phyloP scores from a whole-genome alignment of 2,888 invertebrate genomes.

The Exocentrus adspersus region DNA sequence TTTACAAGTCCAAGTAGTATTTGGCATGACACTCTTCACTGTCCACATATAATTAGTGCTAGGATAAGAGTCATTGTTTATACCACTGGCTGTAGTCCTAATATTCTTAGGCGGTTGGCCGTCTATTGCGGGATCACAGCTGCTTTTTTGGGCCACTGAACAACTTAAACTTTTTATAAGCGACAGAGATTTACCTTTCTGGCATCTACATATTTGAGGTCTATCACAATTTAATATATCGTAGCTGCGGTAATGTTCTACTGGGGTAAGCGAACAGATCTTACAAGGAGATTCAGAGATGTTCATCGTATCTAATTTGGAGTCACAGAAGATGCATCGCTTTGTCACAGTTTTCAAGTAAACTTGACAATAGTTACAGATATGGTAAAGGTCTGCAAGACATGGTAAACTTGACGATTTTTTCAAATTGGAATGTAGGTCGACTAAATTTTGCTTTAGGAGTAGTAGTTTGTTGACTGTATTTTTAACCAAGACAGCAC shows the following conservation, averaged over 20 bases:
- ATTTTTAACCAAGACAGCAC: conserved; percentile 54
- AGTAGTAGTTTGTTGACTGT: conserved; percentile 39
- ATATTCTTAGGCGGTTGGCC: conserved; percentile 56
- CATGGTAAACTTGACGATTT: conserved; percentile 45
- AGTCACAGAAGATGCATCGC: conserved; percentile 57
- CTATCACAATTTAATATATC: conserved; percentile 57
- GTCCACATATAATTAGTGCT: conserved; percentile 57
- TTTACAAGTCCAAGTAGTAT: conserved; percentile 73
- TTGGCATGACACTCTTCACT: conserved; percentile 51
- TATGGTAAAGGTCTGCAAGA: conserved; percentile 31
- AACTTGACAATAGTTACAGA: conserved; percentile 45
- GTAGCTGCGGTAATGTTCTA: conserved; percentile 57
- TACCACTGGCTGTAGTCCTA: conserved; percentile 62
- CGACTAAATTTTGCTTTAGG: conserved; percentile 11
- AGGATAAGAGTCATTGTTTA: conserved; percentile 53
- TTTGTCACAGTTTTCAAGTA: conserved; percentile 40
- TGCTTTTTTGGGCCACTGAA: conserved; percentile 56
- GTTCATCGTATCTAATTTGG: conserved; percentile 57
- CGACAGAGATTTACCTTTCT: conserved; percentile 55
- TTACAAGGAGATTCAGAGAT: conserved; percentile 60
- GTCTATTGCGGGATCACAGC: conserved; percentile 54
- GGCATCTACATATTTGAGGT: conserved; percentile 55
- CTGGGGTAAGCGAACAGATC: conserved; percentile 59
- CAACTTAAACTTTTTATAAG: conserved; percentile 61
- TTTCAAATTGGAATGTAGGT: conserved; percentile 31